These are phyloP conservation scores for Rotaria socialis DNA, from an alignment of 2,888 invertebrate species.

Conservation along the genomic window DNA sequence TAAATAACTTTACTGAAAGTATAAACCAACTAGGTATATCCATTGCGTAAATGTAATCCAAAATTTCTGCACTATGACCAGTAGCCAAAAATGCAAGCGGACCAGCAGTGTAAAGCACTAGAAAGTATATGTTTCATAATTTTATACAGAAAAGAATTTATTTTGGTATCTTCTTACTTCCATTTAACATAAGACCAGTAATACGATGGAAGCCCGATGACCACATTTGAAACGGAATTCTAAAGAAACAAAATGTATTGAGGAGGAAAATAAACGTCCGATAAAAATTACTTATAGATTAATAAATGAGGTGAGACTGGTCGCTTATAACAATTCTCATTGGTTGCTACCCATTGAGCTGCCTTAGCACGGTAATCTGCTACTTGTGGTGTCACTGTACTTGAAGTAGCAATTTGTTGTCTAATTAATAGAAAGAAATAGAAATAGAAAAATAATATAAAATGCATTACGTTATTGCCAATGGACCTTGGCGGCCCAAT, in stretches of 20 bases:
- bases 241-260: background rate
- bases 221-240: slow-evolving; percentile 12
- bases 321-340: background rate
- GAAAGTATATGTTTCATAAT: background rate
- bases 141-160: background rate
- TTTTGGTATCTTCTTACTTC: background rate
- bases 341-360: background rate
- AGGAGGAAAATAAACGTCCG: no score
- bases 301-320: background rate
- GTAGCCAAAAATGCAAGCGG: slow-evolving; percentile 8
- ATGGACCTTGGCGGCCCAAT: background rate
- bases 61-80: slow-evolving; percentile 28
- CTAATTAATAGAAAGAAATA: background rate
- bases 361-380: background rate
- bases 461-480: background rate
- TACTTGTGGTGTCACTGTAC: background rate
- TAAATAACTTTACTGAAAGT: background rate
- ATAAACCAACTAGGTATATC: slow-evolving; percentile 30
- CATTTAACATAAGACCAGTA: background rate
- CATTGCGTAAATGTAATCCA: slow-evolving; percentile 5
- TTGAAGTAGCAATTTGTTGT: background rate
- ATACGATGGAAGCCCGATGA: slow-evolving; percentile 20
- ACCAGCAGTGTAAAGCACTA: slow-evolving; percentile 32
- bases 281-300: background rate
- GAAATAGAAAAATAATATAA: background rate